Base-by-base conservation (phyloP, 1,140 invertebrate genomes). In the Aplysia californica region DNA sequence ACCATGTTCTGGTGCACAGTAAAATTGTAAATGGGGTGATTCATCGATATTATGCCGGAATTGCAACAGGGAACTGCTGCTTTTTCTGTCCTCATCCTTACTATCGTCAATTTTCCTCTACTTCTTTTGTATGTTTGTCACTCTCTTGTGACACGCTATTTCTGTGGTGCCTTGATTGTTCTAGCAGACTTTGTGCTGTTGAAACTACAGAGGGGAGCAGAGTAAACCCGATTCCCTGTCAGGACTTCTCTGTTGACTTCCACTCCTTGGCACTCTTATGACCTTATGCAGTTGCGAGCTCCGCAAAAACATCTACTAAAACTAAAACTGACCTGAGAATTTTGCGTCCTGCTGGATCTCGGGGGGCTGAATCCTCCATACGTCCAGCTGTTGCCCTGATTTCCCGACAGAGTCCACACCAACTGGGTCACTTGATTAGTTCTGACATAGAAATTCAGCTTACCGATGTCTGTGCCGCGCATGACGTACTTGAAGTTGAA, bases 401-500 rank as follows among this genome's bases (percentile, higher is more conserved):
- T 15, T 15, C 44, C 44, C 10, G 44, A 50, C 44, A 50, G 44
- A 10, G 44, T 50, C 44, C 44, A 50, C 44, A 50, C 44, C 10
- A n/a, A n/a, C 44, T 15, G 10, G 10, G 44, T 50, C 10, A n/a
- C n/a, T n/a, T 10, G 10, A n/a, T n/a, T n/a, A n/a, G 10, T 15
- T 10, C 44, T 10, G 44, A 50, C 15, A 36, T 85, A 85, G 0
- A 85, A 70, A 66, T 84, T 85, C 15, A 86, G 68, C 21, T 79
- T 81, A 15, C 84, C 84, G 68, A 86, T 83, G 33, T 61, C 79
- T 3, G 58, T 38, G 26, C 95, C 94, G 82, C 92, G 94, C 94
- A 95, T 95, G 83, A 95, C 94, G 81, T 90, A 93, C 91, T 92
- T 95, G 85, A 95, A 95, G 5, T 79, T 78, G 4, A 87, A 38